These are phyloP conservation scores for Plectrocnemia conspersa DNA, from an alignment of 1,140 invertebrate species.

Conservation along the genomic window DNA sequence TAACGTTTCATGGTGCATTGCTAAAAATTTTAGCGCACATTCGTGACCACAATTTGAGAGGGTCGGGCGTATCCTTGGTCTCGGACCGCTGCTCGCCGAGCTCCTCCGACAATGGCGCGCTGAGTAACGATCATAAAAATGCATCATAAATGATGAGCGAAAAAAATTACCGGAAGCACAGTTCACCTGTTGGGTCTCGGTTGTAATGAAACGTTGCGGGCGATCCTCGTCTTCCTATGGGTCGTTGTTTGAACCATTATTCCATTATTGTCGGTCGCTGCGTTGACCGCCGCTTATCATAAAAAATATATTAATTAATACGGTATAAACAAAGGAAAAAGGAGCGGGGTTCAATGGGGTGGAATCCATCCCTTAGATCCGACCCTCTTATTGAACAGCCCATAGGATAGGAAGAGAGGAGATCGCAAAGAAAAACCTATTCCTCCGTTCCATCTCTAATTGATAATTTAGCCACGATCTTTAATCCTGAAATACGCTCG, in stretches of 20 bases:
- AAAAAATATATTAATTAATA: neutral
- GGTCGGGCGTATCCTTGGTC: conserved; percentile 18
- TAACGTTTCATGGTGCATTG: too few species aligned
- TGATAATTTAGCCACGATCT: conserved; percentile 52
- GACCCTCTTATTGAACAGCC: conserved; percentile 11
- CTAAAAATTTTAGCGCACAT: too few species aligned
- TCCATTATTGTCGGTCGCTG: conserved; percentile 10
- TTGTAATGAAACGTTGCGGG: conserved; percentile 23
- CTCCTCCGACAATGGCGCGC: conserved; percentile 18
- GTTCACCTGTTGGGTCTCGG: conserved; percentile 22
- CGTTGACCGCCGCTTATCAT: too few species aligned
- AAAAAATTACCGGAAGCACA: conserved; percentile 26
- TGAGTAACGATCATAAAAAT: conserved; percentile 23
- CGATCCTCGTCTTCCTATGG: conserved; percentile 7
- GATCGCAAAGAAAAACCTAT: conserved; percentile 32
- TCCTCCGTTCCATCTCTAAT: conserved; percentile 46
- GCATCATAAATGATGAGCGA: conserved; percentile 24
- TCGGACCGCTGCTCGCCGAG: conserved; percentile 13
- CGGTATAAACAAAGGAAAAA: neutral
- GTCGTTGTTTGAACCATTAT: conserved; percentile 15
- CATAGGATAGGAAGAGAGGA: conserved; percentile 2
- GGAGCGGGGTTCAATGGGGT: conserved; percentile 11
- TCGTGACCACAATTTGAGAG: conserved; percentile 23
- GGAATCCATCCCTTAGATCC: neutral
- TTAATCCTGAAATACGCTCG: conserved; percentile 41